Conservation (phyloP, 2,113 vertebrate species). For the Phainopepla nitens region DNA sequence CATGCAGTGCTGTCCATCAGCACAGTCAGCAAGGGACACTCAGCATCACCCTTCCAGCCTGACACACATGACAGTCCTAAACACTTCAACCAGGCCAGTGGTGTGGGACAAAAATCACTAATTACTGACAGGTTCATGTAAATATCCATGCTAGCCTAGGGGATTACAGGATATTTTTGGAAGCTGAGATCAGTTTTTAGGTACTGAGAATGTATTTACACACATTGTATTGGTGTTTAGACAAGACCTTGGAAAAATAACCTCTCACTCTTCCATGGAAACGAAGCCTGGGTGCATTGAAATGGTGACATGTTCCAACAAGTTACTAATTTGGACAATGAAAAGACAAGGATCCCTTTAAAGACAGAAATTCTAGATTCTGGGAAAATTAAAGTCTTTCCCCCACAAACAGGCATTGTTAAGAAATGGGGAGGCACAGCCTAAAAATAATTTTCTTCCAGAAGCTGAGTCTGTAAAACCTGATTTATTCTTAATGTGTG, state of each 20-base stretch:
- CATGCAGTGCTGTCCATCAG: background rate
- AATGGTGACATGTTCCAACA: background rate
- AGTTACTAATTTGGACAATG: background rate
- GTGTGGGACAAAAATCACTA: background rate
- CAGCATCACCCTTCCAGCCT: background rate
- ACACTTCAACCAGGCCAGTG: background rate
- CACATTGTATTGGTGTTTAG: background rate
- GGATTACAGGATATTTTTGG: background rate
- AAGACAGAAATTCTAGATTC: background rate
- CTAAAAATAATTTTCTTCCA: background rate
- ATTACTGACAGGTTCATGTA: background rate
- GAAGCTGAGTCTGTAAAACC: background rate
- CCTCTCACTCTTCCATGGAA: background rate
- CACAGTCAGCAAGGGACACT: background rate
- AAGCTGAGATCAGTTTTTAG: background rate
- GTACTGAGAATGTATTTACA: background rate
- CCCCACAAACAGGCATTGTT: background rate
- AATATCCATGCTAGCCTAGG: background rate
- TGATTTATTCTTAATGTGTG: background rate
- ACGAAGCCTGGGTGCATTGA: background rate
- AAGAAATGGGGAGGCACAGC: background rate
- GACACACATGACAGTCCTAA: accelerated
- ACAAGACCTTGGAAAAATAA: background rate
- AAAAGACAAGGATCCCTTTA: background rate
- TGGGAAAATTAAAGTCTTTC: background rate